Evolutionary conservation across 2,113 vertebrate species (phyloP).

Genomic region (Cyrtonyx montezumae): DNA sequence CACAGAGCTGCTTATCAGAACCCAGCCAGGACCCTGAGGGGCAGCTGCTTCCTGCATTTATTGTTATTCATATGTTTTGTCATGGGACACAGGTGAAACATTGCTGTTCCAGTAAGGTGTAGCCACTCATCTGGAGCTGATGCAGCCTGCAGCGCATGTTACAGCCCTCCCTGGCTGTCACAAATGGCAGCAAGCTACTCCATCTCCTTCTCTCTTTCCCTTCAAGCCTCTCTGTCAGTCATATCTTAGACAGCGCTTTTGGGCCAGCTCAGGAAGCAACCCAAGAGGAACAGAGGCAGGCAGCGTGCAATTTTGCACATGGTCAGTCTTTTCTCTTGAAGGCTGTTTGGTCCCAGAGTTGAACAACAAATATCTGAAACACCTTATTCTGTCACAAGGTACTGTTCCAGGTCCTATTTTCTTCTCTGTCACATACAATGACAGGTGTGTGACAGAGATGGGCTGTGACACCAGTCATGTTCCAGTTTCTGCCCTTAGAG

Average conservation of each 20-base stretch:
- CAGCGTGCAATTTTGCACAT: rapidly evolving
- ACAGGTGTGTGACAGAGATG: not conserved
- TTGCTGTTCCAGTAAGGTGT: not conserved
- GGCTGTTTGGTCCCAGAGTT: rapidly evolving
- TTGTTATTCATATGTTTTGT: not conserved
- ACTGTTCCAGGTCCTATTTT: not conserved
- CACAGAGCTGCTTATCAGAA: not conserved
- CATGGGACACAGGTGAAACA: not conserved
- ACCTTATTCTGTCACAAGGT: not conserved
- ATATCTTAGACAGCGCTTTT: not conserved
- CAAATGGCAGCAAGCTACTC: not conserved
- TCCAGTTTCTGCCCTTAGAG: not conserved
- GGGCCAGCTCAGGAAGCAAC: not conserved
- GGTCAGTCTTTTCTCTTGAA: not conserved
- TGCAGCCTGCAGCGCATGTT: rapidly evolving
- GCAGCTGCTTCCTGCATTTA: not conserved
- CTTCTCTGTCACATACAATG: not conserved
- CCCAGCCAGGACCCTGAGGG: not conserved
- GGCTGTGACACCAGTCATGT: not conserved
- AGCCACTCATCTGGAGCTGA: not conserved
- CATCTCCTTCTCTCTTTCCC: not conserved
- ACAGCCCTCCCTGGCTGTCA: not conserved
- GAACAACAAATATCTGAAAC: not conserved
- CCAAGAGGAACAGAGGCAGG: not conserved
- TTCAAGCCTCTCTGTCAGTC: not conserved